Conservation (phyloP, 2,888 invertebrate genomes). For the Alloscopus bannaensis region DNA sequence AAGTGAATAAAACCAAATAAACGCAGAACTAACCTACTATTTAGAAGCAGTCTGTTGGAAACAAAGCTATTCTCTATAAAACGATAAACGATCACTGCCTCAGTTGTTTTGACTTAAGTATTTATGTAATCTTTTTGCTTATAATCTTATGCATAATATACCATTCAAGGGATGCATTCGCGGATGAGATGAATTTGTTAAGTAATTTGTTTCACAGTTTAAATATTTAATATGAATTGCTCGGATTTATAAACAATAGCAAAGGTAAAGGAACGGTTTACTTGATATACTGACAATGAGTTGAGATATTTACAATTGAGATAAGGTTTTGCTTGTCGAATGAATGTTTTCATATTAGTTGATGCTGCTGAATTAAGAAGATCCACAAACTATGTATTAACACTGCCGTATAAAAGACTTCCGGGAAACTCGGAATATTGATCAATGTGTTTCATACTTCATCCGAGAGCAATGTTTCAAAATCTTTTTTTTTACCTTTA, state of each 20-base stretch:
- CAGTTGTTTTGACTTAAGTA: background rate
- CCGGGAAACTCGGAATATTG: background rate
- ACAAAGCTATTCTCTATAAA: background rate
- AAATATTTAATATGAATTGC: background rate
- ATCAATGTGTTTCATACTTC: too few species aligned
- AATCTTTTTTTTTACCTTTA: too few species aligned
- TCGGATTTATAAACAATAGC: background rate
- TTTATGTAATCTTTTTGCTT: constrained; percentile 5
- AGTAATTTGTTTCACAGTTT: background rate
- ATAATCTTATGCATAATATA: background rate
- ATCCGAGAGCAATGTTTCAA: too few species aligned
- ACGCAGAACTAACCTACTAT: background rate
- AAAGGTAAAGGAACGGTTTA: background rate
- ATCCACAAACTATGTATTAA: background rate
- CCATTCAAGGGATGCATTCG: background rate
- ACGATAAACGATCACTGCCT: constrained; percentile 7
- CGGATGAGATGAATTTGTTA: background rate
- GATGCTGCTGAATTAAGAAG: background rate
- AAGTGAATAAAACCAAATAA: constrained; percentile 2
- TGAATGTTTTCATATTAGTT: background rate
- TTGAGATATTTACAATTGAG: background rate
- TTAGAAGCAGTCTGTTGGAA: background rate
- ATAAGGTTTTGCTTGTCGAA: background rate
- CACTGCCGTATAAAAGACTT: constrained; percentile 55
- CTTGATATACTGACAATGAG: background rate